Base-by-base conservation (phyloP, 2,888 invertebrate species). In the Candidula unifasciata region DNA sequence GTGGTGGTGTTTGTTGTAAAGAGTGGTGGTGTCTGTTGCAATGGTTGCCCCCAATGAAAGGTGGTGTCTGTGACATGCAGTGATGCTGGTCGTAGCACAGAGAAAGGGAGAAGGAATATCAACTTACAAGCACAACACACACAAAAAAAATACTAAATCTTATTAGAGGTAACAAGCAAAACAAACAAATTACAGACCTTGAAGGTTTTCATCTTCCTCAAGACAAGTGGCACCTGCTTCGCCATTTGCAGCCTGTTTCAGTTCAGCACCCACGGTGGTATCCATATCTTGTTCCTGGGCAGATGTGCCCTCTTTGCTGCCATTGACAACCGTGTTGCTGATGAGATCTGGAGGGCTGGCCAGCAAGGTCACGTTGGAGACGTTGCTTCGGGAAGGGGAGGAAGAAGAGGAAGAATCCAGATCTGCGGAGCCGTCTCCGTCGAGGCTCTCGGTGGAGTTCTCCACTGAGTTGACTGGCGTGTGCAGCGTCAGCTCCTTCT, bases 401-500 rank as follows among this genome's bases (percentile, higher is more conserved):
- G 81, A 81, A 68, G 35, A 57, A 52, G 52, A n/a, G 71, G 81
- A 73, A 33, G 81, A 81, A 24, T 52, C 10, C 18, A 54, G 3
- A 44, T 44, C 27, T 60, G 60, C n/a, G 18, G n/a, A 13, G 60
- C 5, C 18, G 64, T 78, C 78, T 16, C 37, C 76, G n/a, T 76
- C 84, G 16, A 84, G 76, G 35, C 84, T 81, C 8, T 85, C 85
- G 8, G 85, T 81, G 30, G 85, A 85, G 81, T 85, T 85, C 66
- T 80, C 81, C 44, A 85, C 77, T 27, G 80, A 84, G 78, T 84
- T 80, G 21, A 77, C 64, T 8, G 84, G 82, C 21, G 82, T 71
- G 57, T 85, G 84, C 6, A 82, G 82, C 13, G 81, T 80, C 52
- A 87, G 68, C 66, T 86, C 82, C 24, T 86, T 86, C 68, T 87